Percentiles rank a stretch among this genome's conserved stretches.
phyloP scores from a whole-genome alignment of 2,888 invertebrate genomes.

The Arrhopalites spinosus region DNA sequence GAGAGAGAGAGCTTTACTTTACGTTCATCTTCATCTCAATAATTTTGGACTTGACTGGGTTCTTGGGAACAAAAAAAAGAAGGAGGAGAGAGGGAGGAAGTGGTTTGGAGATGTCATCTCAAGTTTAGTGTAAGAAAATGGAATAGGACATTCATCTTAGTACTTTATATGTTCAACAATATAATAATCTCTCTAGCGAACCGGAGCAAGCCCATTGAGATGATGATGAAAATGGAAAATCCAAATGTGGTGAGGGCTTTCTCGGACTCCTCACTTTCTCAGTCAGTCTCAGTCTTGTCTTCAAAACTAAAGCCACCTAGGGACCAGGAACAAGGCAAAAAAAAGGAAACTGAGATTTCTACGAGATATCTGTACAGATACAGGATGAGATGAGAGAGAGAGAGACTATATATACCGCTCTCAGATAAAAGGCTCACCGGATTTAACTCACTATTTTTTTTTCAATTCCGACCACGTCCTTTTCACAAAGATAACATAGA shows the following conservation, averaged over 20 bases:
- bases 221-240: conserved; percentile 8
- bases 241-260: neutral
- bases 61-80: too few relatives aligned
- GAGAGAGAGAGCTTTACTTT: too few relatives aligned
- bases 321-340: neutral
- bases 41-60: too few relatives aligned
- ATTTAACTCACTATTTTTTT: neutral
- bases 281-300: neutral
- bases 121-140: too few relatives aligned
- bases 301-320: neutral
- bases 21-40: too few relatives aligned
- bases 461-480: neutral
- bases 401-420: neutral
- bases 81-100: too few relatives aligned
- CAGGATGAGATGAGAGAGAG: neutral
- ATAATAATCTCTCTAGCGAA: conserved; percentile 22
- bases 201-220: conserved; percentile 13
- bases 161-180: neutral
- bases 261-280: neutral
- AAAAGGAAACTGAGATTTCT: neutral
- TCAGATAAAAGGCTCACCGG: conserved; percentile 7
- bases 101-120: too few relatives aligned
- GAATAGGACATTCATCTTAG: neutral
- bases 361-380: neutral
- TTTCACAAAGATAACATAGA: neutral